A percentile compares a stretch with the other conserved stretches of the same genome.
phyloP scores from a whole-genome alignment of 2,888 invertebrate genomes.

The Sinohyriopsis cumingii region DNA sequence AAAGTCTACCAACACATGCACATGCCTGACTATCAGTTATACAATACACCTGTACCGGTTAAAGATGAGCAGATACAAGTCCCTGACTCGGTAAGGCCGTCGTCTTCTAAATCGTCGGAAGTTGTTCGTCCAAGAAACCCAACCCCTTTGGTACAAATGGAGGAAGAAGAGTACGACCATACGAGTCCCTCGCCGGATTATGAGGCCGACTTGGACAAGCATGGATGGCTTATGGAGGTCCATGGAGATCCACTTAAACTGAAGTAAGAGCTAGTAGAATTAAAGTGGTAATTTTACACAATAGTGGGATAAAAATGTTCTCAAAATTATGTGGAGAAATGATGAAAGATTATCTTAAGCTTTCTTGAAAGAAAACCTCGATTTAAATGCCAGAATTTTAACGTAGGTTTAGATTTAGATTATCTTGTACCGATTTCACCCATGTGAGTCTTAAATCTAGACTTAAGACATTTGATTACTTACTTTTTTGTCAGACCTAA shows the following conservation, averaged over 20 bases:
- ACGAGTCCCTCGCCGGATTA: slow-evolving; percentile 41
- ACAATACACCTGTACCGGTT: slow-evolving; percentile 9
- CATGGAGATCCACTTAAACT: slow-evolving; percentile 66
- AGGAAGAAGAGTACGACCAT: not conserved
- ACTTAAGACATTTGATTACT: no score
- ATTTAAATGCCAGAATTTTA: no score
- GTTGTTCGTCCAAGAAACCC: slow-evolving; percentile 10
- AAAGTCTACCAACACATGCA: slow-evolving; percentile 8
- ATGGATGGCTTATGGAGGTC: slow-evolving; percentile 67
- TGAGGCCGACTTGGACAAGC: slow-evolving; percentile 51
- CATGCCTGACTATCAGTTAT: not conserved
- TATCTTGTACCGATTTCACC: no score
- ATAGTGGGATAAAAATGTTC: no score
- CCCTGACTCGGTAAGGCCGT: slow-evolving; percentile 2
- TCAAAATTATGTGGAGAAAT: no score
- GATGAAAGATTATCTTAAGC: no score
- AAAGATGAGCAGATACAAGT: slow-evolving; percentile 1
- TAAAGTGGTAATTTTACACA: no score
- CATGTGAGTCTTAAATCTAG: no score
- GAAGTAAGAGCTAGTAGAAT: slow-evolving; percentile 54
- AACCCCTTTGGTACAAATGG: slow-evolving; percentile 4
- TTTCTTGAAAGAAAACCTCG: no score
- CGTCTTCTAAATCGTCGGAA: not conserved
- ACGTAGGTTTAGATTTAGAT: no score
- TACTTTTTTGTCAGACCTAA: no score